Evolutionary conservation across 2,113 vertebrate species (phyloP).

Genomic region (Proteles cristata): DNA sequence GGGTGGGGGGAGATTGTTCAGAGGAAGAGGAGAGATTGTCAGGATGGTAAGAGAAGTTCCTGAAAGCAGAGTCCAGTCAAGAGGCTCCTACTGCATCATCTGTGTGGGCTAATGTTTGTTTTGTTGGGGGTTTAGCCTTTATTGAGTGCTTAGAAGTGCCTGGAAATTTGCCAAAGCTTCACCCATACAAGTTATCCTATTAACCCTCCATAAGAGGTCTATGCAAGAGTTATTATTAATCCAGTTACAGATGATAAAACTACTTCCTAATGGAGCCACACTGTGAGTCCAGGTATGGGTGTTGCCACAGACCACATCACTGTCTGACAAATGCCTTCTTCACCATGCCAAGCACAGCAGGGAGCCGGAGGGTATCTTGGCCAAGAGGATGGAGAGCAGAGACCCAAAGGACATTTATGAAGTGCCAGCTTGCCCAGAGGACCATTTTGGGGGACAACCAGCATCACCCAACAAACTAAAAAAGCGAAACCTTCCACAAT

Average conservation of each 20-base stretch:
- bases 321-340: rapidly evolving
- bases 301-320: background rate
- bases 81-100: no score
- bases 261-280: background rate
- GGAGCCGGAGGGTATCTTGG: background rate
- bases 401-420: background rate
- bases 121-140: background rate
- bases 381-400: background rate
- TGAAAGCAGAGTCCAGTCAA: background rate
- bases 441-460: background rate
- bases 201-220: background rate
- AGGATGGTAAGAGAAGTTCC: background rate
- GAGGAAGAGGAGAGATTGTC: background rate
- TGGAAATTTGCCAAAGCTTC: no score
- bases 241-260: background rate
- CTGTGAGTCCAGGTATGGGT: background rate
- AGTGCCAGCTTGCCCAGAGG: background rate
- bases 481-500: background rate
- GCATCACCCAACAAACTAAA: background rate
- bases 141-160: background rate
- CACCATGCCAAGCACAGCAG: no score
- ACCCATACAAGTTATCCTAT: background rate
- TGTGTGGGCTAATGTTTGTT: background rate
- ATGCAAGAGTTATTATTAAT: background rate
- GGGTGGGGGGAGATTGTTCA: background rate